A percentile compares a stretch with the other conserved stretches of the same genome.
These are phyloP conservation scores for Clusia tigrina DNA, from an alignment of 2,888 invertebrate genomes.

Conservation along the genomic window DNA sequence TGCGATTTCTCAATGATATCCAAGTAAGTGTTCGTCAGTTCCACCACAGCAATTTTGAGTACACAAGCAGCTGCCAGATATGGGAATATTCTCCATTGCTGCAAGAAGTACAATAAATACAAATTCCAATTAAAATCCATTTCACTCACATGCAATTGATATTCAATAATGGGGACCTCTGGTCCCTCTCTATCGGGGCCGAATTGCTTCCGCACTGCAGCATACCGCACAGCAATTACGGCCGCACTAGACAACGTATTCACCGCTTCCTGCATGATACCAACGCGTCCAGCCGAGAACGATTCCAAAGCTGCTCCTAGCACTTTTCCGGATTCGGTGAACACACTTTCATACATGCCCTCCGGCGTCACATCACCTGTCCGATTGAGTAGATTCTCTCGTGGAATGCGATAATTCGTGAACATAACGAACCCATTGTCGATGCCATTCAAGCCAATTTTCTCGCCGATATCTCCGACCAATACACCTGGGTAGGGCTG, in stretches of 20 bases:
- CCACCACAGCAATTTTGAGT: conserved; percentile 71
- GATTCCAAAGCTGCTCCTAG: conserved; percentile 87
- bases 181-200: conserved; percentile 70
- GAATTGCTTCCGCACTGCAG: conserved; percentile 81
- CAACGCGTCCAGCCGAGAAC: conserved; percentile 83
- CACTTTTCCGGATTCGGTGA: conserved; percentile 85
- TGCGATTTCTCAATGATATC: conserved; percentile 74
- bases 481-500: conserved; percentile 83
- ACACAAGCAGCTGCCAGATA: conserved; percentile 73
- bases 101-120: conserved; percentile 37
- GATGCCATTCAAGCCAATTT: conserved; percentile 88
- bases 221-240: conserved; percentile 79
- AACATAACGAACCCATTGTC: conserved; percentile 94
- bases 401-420: conserved; percentile 85
- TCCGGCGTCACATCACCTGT: conserved; percentile 89
- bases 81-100: conserved; percentile 80
- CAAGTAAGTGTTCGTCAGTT: conserved; percentile 73
- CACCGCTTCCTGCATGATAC: conserved; percentile 69
- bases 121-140: not conserved
- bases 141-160: conserved; percentile 74
- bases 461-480: conserved; percentile 93
- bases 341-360: conserved; percentile 89
- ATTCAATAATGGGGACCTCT: conserved; percentile 81
- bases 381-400: conserved; percentile 83
- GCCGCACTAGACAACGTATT: conserved; percentile 71